Conservation (phyloP, 1,140 invertebrate genomes). For the Drosophila equinoxialis region DNA sequence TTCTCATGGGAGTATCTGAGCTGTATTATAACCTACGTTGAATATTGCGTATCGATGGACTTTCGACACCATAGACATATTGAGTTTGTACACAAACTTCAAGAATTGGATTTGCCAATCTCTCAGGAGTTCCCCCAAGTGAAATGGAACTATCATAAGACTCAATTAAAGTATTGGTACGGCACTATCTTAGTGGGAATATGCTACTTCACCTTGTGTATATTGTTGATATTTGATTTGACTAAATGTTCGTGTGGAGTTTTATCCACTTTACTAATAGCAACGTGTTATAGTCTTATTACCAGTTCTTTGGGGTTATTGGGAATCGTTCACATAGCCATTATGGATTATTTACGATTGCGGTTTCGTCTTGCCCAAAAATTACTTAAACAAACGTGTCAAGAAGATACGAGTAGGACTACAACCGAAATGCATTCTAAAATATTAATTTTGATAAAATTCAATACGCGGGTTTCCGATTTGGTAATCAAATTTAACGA, state of each 20-base stretch:
- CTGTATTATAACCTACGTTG: slow-evolving; percentile 51
- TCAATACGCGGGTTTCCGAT: slow-evolving; percentile 45
- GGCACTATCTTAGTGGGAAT: slow-evolving; percentile 36
- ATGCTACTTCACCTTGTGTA: slow-evolving; percentile 34
- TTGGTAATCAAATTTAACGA: slow-evolving; percentile 53
- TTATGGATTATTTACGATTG: slow-evolving; percentile 68
- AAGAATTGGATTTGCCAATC: slow-evolving; percentile 51
- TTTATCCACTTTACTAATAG: slow-evolving; percentile 55
- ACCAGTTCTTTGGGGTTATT: slow-evolving; percentile 51
- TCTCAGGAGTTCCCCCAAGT: slow-evolving; percentile 48
- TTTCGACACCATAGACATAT: slow-evolving; percentile 35
- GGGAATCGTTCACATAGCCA: slow-evolving; percentile 59
- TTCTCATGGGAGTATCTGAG: slow-evolving; percentile 58
- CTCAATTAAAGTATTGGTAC: slow-evolving; percentile 56
- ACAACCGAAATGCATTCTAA: slow-evolving; percentile 4
- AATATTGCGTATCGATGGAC: slow-evolving; percentile 50
- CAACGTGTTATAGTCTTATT: slow-evolving; percentile 49
- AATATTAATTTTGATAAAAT: slow-evolving; percentile 44
- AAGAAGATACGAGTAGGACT: neutral
- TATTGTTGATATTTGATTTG: slow-evolving; percentile 56
- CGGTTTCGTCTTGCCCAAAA: slow-evolving; percentile 60
- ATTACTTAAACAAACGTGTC: slow-evolving; percentile 47
- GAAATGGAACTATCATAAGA: slow-evolving; percentile 63
- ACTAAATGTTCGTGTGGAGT: slow-evolving; percentile 56
- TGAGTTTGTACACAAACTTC: slow-evolving; percentile 36